Conservation (phyloP, 2,888 invertebrate genomes). For the Xiphydria camelus region DNA sequence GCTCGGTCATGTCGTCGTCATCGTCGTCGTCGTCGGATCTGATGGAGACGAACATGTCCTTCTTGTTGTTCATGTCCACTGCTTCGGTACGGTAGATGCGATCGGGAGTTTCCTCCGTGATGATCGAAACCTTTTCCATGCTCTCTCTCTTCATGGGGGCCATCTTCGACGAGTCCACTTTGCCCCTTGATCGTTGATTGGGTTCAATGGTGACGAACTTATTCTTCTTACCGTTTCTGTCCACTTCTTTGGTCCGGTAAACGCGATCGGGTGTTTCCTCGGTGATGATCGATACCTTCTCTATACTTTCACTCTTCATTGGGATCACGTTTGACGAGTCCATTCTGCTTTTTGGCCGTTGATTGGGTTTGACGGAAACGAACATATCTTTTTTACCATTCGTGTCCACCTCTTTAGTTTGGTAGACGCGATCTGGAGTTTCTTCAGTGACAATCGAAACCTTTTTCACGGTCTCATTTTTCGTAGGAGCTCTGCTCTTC, state of each 20-base stretch:
- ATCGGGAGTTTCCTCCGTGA: slow-evolving; percentile 36
- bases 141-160: slow-evolving; percentile 22
- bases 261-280: slow-evolving; percentile 38
- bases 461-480: not conserved
- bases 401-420: not conserved
- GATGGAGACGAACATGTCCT: not conserved
- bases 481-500: too few species aligned
- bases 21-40: too few species aligned
- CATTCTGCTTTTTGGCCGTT: slow-evolving; percentile 4
- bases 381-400: not conserved
- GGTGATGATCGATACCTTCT: slow-evolving; percentile 33
- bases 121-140: slow-evolving; percentile 31
- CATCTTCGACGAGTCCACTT: too few species aligned
- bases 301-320: slow-evolving; percentile 25
- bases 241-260: slow-evolving; percentile 33
- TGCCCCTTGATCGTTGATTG: too few species aligned
- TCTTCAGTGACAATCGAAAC: slow-evolving; percentile 4
- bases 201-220: slow-evolving; percentile 32
- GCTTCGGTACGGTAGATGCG: slow-evolving; percentile 35
- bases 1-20: too few species aligned
- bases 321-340: too few species aligned
- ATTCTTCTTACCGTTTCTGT: slow-evolving; percentile 34
- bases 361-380: not conserved
- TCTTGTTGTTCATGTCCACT: slow-evolving; percentile 27
- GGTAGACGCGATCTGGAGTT: too few species aligned